Base-by-base conservation (phyloP, 2,888 invertebrate species). In the Cecidostiba fungosa region DNA sequence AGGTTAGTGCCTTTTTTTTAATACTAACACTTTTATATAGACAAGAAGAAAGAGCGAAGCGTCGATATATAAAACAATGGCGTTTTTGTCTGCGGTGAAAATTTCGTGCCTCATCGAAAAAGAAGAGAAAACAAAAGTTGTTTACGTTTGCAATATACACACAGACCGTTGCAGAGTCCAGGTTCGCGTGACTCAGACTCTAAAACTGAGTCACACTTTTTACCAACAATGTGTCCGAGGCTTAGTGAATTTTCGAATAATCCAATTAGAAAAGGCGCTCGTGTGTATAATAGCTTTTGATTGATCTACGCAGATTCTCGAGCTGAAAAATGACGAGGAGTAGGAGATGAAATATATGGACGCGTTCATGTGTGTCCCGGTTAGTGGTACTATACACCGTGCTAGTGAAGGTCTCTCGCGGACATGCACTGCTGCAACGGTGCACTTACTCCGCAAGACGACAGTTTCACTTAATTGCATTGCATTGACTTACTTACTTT, bases 1-100 rank as follows among this genome's bases (percentile, higher is more conserved):
- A 94, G 94, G 94, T 94, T 87, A 92, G 93, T 91, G 47, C 50
- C 26, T 10, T 74, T 16, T 16, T 23, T 54, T 14, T 12, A 54
- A 19, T 16, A 54, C n/a, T 19, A 19, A 14, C 1, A 50, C n/a
- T 4, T 1, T 4, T n/a, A n/a, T 16, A n/a, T 5, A 4, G 4
- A 19, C 16, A 2, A 16, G 5, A 19, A 54, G 54, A 54, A 54
- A 54, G n/a, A n/a, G n/a, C 54, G n/a, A 43, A 43, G 10, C 43
- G 16, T 54, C 54, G n/a, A 16, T 39, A 19, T 43, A 43, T 12
- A 43, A 19, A 72, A 36, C 39, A 73, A 23, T 73, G 12, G 72
- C 4, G 10, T 69, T 14, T 69, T 69, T 26, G 6, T 16, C 26
- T 62, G 23, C 8, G 29, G 16, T 2, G 69, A 69, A 32, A 32